Evolutionary conservation across 2,113 vertebrate species (phyloP), one percentile per base, ranked within the genome.

Genomic region (Osmerus mordax): DNA sequence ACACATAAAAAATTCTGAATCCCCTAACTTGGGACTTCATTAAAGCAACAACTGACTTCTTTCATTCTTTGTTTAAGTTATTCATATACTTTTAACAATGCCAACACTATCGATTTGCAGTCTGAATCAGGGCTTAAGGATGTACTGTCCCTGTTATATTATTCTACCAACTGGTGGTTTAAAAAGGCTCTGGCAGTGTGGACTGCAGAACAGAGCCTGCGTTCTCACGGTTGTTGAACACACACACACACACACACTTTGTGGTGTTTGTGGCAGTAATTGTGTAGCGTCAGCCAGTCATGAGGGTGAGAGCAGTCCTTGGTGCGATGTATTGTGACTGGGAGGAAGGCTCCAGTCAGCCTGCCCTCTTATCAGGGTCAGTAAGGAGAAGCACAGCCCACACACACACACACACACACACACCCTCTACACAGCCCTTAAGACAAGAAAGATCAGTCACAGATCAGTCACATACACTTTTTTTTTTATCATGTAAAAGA

Each of bases 241-340:
- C 71, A 51, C 67, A 60, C 54, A 23, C n/a, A 25, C 67, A 60
- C 54, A 23, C n/a, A 25, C 47, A 65, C 53, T 16, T 36, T 19
- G 14, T 28, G 41, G 41, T 73, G 32, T 81, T 81, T 74, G 72
- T 74, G 64, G 59, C 62, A 52, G 67, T 81, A 70, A 81, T 76
- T 76, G 72, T 61, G 25, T 29, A 18, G 63, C 74, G 69, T 80
- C 73, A 68, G 73, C 64, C 29, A 41, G 16, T 68, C 61, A 78
- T 75, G 70, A 64, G 62, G 25, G 11, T n/a, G 25, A 29, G 23
- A 15, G 70, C n/a, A 53, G 59, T 28, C 70, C 47, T 28, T 23
- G n/a, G 32, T 19, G 66, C 55, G 65, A 14, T n/a, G 51, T 29
- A 41, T 64, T 71, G 19, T 15, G 69, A 28, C 59, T 4, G 58